Conservation (phyloP, 2,113 vertebrate genomes). For the Meles meles region DNA sequence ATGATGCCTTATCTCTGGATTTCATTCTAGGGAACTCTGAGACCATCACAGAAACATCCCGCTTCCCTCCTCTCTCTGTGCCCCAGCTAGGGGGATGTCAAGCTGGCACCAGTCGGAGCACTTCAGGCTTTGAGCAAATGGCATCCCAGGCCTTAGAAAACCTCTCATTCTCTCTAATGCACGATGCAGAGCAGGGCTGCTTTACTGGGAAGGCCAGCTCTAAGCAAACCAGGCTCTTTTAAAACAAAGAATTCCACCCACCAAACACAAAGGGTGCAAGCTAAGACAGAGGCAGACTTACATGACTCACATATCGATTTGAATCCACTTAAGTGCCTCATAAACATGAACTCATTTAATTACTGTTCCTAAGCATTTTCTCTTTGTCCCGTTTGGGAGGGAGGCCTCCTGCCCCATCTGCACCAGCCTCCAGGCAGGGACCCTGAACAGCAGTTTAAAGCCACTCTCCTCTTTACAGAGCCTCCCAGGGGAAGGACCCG, state of each 20-base stretch:
- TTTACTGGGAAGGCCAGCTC: neutral
- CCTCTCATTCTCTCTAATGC: neutral
- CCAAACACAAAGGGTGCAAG: neutral
- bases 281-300: neutral
- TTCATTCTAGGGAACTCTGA: neutral
- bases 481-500: neutral
- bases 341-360: conserved; percentile 19
- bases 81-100: neutral
- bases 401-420: fast-evolving
- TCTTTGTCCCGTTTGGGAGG: neutral
- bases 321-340: conserved; percentile 39
- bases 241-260: neutral
- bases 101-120: neutral
- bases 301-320: conserved; percentile 30
- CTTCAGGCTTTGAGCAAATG: neutral
- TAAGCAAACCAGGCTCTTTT: neutral
- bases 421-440: neutral
- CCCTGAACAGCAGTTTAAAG: neutral
- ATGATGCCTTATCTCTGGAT: neutral
- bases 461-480: neutral
- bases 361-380: neutral
- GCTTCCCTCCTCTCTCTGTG: neutral
- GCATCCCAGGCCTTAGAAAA: neutral
- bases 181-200: fast-evolving
- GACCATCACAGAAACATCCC: neutral